These are phyloP conservation scores for Taenioides sp. DNA, from an alignment of 2,797 vertebrate species.

Conservation along the genomic window DNA sequence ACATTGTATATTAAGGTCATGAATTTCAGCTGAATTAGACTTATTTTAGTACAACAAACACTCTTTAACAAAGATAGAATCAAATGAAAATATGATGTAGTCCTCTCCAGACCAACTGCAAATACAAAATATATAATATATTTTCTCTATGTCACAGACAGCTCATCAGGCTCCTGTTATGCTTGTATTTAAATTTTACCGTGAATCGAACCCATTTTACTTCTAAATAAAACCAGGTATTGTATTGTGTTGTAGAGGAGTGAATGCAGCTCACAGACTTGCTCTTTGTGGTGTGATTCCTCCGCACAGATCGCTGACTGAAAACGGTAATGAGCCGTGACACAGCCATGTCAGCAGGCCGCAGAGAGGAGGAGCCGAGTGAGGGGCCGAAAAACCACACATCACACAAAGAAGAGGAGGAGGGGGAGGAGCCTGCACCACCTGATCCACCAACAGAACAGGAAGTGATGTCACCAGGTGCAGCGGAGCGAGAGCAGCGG, in stretches of 20 bases:
- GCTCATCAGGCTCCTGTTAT: neutral
- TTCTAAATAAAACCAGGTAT: neutral
- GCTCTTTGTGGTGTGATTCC: conserved; percentile 3
- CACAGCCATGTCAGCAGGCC: conserved; percentile 55
- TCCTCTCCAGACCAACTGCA: neutral
- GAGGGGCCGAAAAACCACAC: neutral
- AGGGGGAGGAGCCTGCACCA: conserved; percentile 7
- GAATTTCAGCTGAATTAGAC: too few relatives aligned
- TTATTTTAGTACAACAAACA: too few relatives aligned
- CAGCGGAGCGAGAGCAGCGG: conserved; percentile 25
- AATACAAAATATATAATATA: too few relatives aligned
- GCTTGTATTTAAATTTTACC: neutral
- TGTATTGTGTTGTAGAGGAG: neutral
- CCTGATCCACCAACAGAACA: conserved; percentile 22
- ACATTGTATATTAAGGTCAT: too few relatives aligned
- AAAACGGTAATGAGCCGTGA: conserved; percentile 19
- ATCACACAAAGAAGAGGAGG: conserved; percentile 23
- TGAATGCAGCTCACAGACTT: neutral
- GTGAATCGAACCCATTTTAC: neutral
- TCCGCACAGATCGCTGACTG: conserved; percentile 11
- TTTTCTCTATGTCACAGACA: neutral
- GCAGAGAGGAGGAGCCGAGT: conserved; percentile 28
- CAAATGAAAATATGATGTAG: neutral
- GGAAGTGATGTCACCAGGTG: conserved; percentile 43
- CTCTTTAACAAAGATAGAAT: neutral